Base-by-base conservation (phyloP, 2,888 invertebrate species). In the Drosophila fulvimacula region DNA sequence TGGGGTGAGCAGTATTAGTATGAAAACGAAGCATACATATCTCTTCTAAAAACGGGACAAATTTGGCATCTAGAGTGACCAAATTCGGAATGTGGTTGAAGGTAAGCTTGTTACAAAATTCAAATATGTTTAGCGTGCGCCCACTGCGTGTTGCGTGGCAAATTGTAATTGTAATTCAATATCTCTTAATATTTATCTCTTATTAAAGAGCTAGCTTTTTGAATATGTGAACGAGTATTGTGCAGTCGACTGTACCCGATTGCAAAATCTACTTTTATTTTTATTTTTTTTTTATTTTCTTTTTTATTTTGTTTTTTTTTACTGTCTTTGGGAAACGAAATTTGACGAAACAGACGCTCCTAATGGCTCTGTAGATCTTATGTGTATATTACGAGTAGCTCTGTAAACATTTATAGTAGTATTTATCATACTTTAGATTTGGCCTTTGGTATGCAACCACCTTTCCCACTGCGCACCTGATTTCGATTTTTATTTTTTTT, bases 381-480 rank as follows among this genome's bases (percentile, higher is more conserved):
- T 57, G 56, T 44, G 32, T 61, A 46, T 60, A 41, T 49, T 74
- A 74, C 32, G 44, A 65, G 44, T 67, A 46, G 32, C 58, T 75
- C 42, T 69, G 75, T 65, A 69, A 76, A 69, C 63, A 79, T 55
- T 62, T 76, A 44, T 68, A 46, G 38, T 68, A 52, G 64, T 72
- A 72, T 84, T 84, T 81, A 87, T 85, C 73, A 74, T 88, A 73
- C 69, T 80, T 82, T 61, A 86, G 84, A 82, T 82, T 82, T 82
- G 89, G 89, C 82, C 89, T 68, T 66, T 85, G 69, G 56, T 46
- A 55, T 38, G 68, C 68, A 32, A 46, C 57, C 86, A 59, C 39
- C 58, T 60, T 75, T 69, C 52, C 34, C 17, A 24, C 44, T 46
- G 17, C 36, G 36, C 52, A 36, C 24, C 52, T 52, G 36, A 24